These are phyloP conservation scores for Dolomedes plantarius DNA, from an alignment of 2,888 invertebrate species.

Conservation along the genomic window DNA sequence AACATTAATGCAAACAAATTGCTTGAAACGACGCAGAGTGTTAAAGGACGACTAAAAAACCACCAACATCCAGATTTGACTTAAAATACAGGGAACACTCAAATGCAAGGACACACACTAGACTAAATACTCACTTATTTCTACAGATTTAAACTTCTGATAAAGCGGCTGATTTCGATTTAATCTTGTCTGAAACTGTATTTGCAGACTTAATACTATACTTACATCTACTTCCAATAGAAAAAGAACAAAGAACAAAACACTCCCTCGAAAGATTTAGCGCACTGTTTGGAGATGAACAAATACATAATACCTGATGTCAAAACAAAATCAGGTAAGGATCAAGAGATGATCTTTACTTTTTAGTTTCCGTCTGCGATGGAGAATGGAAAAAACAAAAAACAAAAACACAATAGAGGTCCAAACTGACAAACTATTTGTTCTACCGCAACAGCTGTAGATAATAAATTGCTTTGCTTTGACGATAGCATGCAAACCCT, in stretches of 20 bases:
- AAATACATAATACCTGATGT: background rate
- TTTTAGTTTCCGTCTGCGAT: background rate
- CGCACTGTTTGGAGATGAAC: background rate
- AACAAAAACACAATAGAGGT: background rate
- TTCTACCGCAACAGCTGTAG: background rate
- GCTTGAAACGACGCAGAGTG: too few relatives aligned
- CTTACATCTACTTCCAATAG: background rate
- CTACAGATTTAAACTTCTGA: conserved; percentile 4
- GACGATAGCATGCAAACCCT: background rate
- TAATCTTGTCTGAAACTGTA: conserved; percentile 62
- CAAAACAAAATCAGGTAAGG: background rate
- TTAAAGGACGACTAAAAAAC: too few relatives aligned
- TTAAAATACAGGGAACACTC: too few relatives aligned
- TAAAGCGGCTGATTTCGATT: background rate
- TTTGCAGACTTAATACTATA: conserved; percentile 6
- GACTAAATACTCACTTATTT: too few relatives aligned
- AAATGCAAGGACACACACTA: too few relatives aligned
- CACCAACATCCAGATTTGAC: too few relatives aligned
- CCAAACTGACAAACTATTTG: background rate
- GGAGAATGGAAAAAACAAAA: background rate
- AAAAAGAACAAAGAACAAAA: too few relatives aligned
- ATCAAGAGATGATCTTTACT: background rate
- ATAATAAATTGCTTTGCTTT: background rate
- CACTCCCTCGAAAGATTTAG: background rate
- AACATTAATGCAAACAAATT: too few relatives aligned